These are phyloP conservation scores for Columba livia DNA, from an alignment of 2,113 vertebrate genomes.

Conservation along the genomic window DNA sequence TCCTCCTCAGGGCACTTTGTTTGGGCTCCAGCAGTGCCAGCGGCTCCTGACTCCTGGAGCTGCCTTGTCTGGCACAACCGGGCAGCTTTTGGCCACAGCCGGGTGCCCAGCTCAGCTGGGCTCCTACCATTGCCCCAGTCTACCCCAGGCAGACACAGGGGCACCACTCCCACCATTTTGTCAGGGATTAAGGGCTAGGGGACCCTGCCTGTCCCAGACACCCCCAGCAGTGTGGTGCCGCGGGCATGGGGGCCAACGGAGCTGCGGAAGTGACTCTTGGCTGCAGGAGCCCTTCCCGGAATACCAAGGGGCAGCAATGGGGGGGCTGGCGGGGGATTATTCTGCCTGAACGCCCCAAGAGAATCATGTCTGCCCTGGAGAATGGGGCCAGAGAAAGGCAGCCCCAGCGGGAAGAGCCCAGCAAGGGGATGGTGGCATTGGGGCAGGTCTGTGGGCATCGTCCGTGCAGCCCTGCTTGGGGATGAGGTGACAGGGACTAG, in stretches of 20 bases:
- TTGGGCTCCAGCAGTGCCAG: constrained; percentile 20
- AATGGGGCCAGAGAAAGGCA: constrained; percentile 24
- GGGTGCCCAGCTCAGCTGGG: not conserved
- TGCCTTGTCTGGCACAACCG: not conserved
- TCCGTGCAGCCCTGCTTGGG: not conserved
- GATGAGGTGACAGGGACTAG: not conserved
- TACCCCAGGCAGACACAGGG: not conserved
- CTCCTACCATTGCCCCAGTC: not conserved
- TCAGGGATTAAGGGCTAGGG: not conserved
- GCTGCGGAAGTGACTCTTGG: constrained; percentile 49
- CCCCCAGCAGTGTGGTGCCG: not conserved
- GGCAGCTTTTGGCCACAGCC: not conserved
- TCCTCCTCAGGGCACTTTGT: constrained; percentile 18
- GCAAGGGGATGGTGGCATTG: not conserved
- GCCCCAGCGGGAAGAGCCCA: not conserved
- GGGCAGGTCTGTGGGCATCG: not conserved
- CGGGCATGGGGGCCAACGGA: not conserved
- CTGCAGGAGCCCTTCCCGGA: not conserved
- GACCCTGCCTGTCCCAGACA: not conserved
- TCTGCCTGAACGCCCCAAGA: constrained; percentile 47
- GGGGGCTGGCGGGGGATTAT: constrained; percentile 39
- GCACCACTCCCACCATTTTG: not conserved
- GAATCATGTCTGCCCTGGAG: constrained; percentile 34
- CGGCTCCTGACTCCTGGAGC: constrained; percentile 26
- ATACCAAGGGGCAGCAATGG: constrained; percentile 50